A percentile compares a stretch with the other conserved stretches of the same genome.
phyloP scores from a whole-genome alignment of 2,888 invertebrate species.

The Cheilosia vulpina region DNA sequence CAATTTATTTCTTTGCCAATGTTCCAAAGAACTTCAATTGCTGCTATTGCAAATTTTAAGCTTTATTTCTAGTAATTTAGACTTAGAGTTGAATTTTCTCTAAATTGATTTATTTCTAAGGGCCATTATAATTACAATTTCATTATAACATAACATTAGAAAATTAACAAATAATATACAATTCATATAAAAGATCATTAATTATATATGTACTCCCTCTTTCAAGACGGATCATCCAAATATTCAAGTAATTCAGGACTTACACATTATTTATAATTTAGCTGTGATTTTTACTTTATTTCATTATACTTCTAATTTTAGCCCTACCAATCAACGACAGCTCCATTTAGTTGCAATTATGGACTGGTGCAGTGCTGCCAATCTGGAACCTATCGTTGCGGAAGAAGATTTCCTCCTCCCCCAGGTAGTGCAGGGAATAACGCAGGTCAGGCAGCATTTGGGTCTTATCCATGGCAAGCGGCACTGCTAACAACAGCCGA shows the following conservation, averaged over 20 bases:
- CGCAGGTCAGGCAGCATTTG: conserved; percentile 86
- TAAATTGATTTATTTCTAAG: too few species aligned
- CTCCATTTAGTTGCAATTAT: conserved; percentile 78
- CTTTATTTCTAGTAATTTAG: too few species aligned
- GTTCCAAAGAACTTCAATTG: too few species aligned
- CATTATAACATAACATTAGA: too few species aligned
- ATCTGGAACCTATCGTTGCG: conserved; percentile 81
- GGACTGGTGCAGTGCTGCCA: conserved; percentile 81
- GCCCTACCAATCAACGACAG: conserved; percentile 49
- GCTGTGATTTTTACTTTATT: neutral
- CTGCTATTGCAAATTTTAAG: too few species aligned
- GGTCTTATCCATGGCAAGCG: conserved; percentile 91
- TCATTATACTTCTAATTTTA: conserved; percentile 9
- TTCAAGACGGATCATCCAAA: conserved; percentile 7
- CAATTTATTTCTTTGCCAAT: too few species aligned
- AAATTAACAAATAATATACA: too few species aligned
- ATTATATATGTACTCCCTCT: neutral
- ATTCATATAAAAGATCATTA: too few species aligned
- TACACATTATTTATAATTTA: neutral
- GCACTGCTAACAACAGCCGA: conserved; percentile 86
- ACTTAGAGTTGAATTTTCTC: too few species aligned
- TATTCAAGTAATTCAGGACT: conserved; percentile 2
- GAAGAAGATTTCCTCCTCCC: conserved; percentile 81
- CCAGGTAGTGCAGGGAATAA: conserved; percentile 80
- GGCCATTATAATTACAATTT: too few species aligned